Base-by-base conservation (phyloP, 2,113 vertebrate species). In the Trichomycterus rosablanca region DNA sequence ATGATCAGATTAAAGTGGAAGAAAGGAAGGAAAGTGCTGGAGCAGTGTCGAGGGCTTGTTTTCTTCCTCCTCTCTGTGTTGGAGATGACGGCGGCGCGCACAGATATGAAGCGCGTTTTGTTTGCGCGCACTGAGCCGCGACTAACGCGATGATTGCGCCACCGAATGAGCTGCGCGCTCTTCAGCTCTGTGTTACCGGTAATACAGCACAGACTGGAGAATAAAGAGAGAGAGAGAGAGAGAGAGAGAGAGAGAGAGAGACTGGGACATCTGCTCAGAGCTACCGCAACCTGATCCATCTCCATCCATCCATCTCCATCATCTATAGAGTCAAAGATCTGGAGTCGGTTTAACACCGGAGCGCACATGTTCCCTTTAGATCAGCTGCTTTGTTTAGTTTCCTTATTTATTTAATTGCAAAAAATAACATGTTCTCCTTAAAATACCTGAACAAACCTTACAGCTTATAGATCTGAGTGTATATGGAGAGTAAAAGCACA, bases 81-180 rank as follows among this genome's bases (percentile, higher is more conserved):
- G 80, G 72, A 79, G 89, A 89, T 91, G 89, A 92, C 91, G 91
- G 84, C 86, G 87, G 88, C 92, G 85, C 90, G 92, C 88, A 89
- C 92, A n/a, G 90, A 93, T 90, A 90, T 91, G 89, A 90, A 92
- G 83, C 86, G 78, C 83, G 88, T 93, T 93, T 97, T 97, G 93
- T 97, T 95, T 87, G 85, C 93, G 93, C 84, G 92, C 93, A 93
- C 84, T 90, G 91, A 91, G 88, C 92, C 91, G 90, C 93, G 95
- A 93, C 55, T 97, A 97, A 97, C 91, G 86, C 91, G 92, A 87
- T 92, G 91, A 97, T 97, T 95, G 92, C 92, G 84, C 79, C 84
- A 88, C 88, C 88, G 87, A 92, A 92, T 84, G 91, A 89, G 90
- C 90, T 92, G 92, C 92, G 91, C 40, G 39, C 93, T 92, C 57